Evolutionary conservation across 2,113 vertebrate species (phyloP), one percentile per base, ranked within the genome.

Genomic region (Neotoma lepida): DNA sequence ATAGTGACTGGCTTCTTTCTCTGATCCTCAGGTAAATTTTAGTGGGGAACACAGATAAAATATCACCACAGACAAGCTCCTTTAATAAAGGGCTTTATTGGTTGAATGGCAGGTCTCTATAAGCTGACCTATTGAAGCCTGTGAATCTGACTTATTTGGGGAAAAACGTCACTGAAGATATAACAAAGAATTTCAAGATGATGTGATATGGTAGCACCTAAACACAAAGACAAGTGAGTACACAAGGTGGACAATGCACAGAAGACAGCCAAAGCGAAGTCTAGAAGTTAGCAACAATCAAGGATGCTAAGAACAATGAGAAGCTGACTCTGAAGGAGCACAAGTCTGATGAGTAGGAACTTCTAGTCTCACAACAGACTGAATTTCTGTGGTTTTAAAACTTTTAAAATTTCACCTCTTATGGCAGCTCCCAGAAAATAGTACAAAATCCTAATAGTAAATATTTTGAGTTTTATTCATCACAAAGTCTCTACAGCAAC

Each of bases 401-500:
- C 26, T 44, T 10, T n/a, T 7, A 71, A 39, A 71, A 68, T 8
- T 17, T 39, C 44, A 87, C 54, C 88, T 86, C 6, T 90, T 93
- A 73, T 33, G 8, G 64, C 24, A 78, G 20, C 9, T 6, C 10
- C 39, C 28, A 9, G 35, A 95, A 64, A 66, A 28, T 87, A 39
- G 66, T 15, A 18, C 22, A 94, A 92, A 46, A 14, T 22, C 39
- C 92, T 58, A 49, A 39, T n/a, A 73, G 61, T 73, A 90, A 95
- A 84, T 49, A 92, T 41, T 93, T 95, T 85, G 71, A 22, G 24
- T 28, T 70, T 63, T 85, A 61, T 81, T 28, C 85, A 22, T 20
- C 41, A 70, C n/a, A 30, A 2, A 24, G 0, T 92, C 64, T 97
- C 35, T 74, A n/a, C n/a, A 12, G 18, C 61, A 87, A 33, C 49